A percentile compares a stretch with the other conserved stretches of the same genome.
These are phyloP conservation scores for Acropora yongei DNA, from an alignment of 64 coral and sea anemone species.

Conservation along the genomic window DNA sequence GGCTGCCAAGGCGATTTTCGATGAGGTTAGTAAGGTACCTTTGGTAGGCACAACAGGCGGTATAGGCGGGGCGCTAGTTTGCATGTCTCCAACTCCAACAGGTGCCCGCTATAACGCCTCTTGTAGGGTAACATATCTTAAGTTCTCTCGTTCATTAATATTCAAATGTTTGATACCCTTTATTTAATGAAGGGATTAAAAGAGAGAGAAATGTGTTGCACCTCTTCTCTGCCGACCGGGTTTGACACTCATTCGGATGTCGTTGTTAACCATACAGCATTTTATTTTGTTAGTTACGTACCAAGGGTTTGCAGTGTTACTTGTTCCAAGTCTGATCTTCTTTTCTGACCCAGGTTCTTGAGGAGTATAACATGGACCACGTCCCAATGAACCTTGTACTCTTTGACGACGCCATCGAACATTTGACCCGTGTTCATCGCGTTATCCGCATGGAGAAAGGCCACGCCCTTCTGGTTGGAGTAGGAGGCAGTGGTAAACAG, in stretches of 20 bases:
- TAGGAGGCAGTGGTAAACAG: constrained; percentile 98
- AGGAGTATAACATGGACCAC: constrained; percentile 99
- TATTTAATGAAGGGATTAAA: not conserved
- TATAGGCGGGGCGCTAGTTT: too few species aligned
- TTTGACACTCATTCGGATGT: too few species aligned
- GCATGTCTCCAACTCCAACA: too few species aligned
- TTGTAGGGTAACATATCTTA: too few species aligned
- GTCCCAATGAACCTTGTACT: constrained; percentile 96
- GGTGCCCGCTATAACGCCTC: too few species aligned
- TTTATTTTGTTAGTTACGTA: too few species aligned
- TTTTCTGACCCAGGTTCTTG: constrained; percentile 71
- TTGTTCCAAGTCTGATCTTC: not conserved
- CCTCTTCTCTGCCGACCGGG: too few species aligned
- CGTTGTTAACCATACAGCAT: too few species aligned
- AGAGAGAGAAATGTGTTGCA: too few species aligned
- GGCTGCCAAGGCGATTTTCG: constrained; percentile 95
- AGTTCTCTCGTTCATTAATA: too few species aligned
- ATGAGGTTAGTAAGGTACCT: constrained; percentile 66
- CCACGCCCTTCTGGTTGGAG: constrained; percentile 93
- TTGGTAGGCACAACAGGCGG: too few species aligned
- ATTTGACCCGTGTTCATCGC: constrained; percentile 95
- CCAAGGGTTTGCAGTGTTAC: not conserved
- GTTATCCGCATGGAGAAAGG: constrained; percentile 99
- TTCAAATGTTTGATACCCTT: too few species aligned
- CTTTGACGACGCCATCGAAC: constrained; percentile 98